Evolutionary conservation across 2,797 vertebrate species (phyloP).

Genomic region (Adelosebastes latens): DNA sequence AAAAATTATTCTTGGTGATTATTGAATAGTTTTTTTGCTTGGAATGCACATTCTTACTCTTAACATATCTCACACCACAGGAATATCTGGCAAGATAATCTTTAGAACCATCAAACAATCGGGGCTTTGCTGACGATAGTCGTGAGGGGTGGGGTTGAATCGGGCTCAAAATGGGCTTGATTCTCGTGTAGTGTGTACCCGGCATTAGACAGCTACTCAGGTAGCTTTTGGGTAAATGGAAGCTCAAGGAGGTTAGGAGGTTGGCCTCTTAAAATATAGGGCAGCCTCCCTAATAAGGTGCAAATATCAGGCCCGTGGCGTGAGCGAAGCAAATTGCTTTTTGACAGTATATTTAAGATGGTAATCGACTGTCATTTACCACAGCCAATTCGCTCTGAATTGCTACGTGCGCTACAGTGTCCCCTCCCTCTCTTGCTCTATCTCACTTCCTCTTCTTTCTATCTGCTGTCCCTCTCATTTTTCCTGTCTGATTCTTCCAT

Average conservation of each 20-base stretch:
- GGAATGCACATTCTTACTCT: no score
- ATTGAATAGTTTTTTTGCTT: no score
- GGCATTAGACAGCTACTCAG: constrained; percentile 10
- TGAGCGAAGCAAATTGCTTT: constrained; percentile 77
- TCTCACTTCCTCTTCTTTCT: constrained; percentile 27
- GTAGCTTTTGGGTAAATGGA: constrained; percentile 43
- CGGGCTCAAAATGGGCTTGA: no score
- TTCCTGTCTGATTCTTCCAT: constrained; percentile 21
- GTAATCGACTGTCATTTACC: constrained; percentile 82
- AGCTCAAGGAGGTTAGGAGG: constrained; percentile 41
- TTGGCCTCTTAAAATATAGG: constrained; percentile 65
- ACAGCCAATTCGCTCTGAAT: constrained; percentile 71
- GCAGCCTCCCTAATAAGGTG: constrained; percentile 69
- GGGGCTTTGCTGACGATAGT: no score
- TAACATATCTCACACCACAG: no score
- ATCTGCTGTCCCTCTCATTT: constrained; percentile 44
- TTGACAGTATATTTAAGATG: constrained; percentile 83
- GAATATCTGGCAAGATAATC: no score
- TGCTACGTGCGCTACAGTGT: constrained; percentile 50
- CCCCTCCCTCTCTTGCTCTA: constrained; percentile 19
- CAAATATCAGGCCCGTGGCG: constrained; percentile 73
- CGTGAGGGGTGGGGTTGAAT: no score
- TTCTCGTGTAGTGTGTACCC: no score
- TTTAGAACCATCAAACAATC: no score
- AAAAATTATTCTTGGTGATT: no score